Evolutionary conservation across 1,140 invertebrate species (phyloP), one percentile per base, ranked within the genome.

Genomic region (Thaumatotibia leucotreta): DNA sequence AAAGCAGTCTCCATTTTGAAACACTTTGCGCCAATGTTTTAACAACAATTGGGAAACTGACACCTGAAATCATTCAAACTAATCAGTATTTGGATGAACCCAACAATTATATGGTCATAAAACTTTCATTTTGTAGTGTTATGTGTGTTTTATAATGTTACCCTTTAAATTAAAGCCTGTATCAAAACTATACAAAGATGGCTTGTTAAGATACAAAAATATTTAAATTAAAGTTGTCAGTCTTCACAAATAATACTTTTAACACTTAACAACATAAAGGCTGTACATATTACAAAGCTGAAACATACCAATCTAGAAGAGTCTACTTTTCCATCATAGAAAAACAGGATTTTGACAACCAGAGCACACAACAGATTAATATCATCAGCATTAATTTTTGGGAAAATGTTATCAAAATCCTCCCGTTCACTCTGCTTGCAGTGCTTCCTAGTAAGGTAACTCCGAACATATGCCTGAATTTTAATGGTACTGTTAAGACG

Each of bases 391-490:
- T 90, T 92, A 61, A 86, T 82, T 66, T 91, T 90, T 61, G 91
- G 83, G 63, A 94, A 87, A 29, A 92, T 91, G 20, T 91, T 83
- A 80, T 97, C 96, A 90, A 96, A 97, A 54, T 94, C 88, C 23
- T 88, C 83, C 62, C 96, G 92, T 76, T 96, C 93, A 29, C 87
- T 79, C 63, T 93, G 87, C 86, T 96, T 96, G 39, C 92, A 91
- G 63, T 91, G 91, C 80, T 95, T 95, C 49, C 97, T 93, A 17
- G 92, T 92, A 11, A 95, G 84, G 74, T 95, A 97, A 69, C 96
- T 95, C 69, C 97, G 92, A n/a, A 95, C 93, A 84, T 94, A 94
- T 1, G 96, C 94, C 83, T 97, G 96, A 63, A 97, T 95, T 85
- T 94, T 95, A 73, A 95, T 89, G 27, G 95, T 93, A 80, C 95